Percentiles rank a stretch among this genome's conserved stretches.
Evolutionary conservation across 2,888 invertebrate genomes (phyloP).

Genomic region (Campoplex nolae): DNA sequence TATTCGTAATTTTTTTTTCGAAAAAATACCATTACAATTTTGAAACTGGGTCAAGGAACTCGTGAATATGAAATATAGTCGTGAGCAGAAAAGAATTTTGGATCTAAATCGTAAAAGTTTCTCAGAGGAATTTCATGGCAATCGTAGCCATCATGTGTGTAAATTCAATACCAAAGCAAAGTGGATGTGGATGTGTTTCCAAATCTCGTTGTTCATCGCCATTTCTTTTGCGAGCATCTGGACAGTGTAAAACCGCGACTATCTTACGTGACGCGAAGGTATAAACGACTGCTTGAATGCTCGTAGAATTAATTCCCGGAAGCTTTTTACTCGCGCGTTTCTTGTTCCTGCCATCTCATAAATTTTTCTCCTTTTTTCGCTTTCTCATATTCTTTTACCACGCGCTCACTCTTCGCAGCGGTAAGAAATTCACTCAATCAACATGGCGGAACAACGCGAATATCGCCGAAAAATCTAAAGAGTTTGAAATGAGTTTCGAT

Average conservation of each 20-base stretch:
- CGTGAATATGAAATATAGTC: conserved; percentile 2
- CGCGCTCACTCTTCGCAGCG: neutral
- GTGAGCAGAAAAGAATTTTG: conserved; percentile 14
- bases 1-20: neutral
- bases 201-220: conserved; percentile 24
- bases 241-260: conserved; percentile 61
- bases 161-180: conserved; percentile 31
- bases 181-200: conserved; percentile 1
- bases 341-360: conserved; percentile 34
- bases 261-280: conserved; percentile 52
- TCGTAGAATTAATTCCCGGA: conserved; percentile 20
- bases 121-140: conserved; percentile 39
- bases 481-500: conserved; percentile 33
- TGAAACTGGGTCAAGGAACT: conserved; percentile 56
- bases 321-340: conserved; percentile 47
- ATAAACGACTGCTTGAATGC: conserved; percentile 46
- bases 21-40: conserved; percentile 11
- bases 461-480: conserved; percentile 28
- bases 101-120: conserved; percentile 49
- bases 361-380: neutral
- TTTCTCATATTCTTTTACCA: neutral
- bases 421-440: conserved; percentile 49
- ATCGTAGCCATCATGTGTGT: conserved; percentile 43
- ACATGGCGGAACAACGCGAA: conserved; percentile 9
- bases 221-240: conserved; percentile 59